Conservation (phyloP, 2,797 vertebrate species). For the Knipowitschia caucasica region DNA sequence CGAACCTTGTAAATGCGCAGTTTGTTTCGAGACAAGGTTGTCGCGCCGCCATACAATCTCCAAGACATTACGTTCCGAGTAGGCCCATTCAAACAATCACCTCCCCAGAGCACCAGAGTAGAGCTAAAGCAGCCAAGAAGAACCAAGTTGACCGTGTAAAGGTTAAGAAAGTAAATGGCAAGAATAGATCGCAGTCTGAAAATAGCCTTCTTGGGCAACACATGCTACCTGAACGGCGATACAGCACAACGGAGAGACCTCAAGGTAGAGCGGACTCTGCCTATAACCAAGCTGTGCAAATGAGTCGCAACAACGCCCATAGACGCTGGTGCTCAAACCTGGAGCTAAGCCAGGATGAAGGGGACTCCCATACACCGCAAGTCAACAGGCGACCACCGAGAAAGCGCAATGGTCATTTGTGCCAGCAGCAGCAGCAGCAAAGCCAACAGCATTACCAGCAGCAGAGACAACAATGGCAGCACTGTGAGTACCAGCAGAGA, state of each 20-base stretch:
- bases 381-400: slow-evolving; percentile 35
- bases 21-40: slow-evolving; percentile 74
- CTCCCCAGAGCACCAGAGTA: slow-evolving; percentile 64
- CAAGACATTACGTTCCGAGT: slow-evolving; percentile 55
- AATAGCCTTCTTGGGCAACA: slow-evolving; percentile 79
- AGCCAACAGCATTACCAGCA: slow-evolving; percentile 40
- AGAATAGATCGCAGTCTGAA: slow-evolving; percentile 83
- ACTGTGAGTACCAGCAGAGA: slow-evolving; percentile 55
- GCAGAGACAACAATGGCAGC: slow-evolving; percentile 53
- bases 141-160: slow-evolving; percentile 67
- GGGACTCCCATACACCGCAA: slow-evolving; percentile 39
- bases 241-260: slow-evolving; percentile 77
- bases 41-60: slow-evolving; percentile 54
- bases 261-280: slow-evolving; percentile 35
- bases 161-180: slow-evolving; percentile 66
- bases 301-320: slow-evolving; percentile 38
- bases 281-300: slow-evolving; percentile 53
- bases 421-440: slow-evolving; percentile 38
- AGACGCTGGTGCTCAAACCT: slow-evolving; percentile 82
- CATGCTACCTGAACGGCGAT: slow-evolving; percentile 69
- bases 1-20: slow-evolving; percentile 76
- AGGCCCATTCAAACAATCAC: slow-evolving; percentile 45
- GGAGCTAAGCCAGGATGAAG: slow-evolving; percentile 85
- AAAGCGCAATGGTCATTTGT: slow-evolving; percentile 39
- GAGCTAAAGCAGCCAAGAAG: slow-evolving; percentile 66